These are phyloP conservation scores for Lutjanus argentimaculatus DNA, from an alignment of 2,797 vertebrate genomes.

Conservation along the genomic window DNA sequence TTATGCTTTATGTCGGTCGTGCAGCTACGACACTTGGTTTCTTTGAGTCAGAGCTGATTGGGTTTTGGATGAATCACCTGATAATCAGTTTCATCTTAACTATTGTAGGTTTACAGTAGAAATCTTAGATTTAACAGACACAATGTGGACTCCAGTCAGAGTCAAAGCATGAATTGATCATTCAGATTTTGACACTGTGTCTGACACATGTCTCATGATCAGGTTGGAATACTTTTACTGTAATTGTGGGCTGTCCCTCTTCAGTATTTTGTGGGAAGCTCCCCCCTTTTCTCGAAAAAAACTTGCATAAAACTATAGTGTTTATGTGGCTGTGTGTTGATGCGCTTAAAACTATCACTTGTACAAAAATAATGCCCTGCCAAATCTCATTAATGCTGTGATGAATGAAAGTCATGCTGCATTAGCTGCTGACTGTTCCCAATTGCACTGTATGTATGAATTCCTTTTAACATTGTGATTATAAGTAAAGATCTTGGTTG, in stretches of 20 bases:
- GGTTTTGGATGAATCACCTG: neutral
- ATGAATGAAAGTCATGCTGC: neutral
- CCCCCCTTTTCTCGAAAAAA: neutral
- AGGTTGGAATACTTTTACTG: neutral
- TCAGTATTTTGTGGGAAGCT: neutral
- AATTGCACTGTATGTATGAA: neutral
- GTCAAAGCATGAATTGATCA: conserved; percentile 1
- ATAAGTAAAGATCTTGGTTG: neutral
- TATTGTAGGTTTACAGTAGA: neutral
- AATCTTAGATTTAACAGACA: neutral
- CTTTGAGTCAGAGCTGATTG: conserved; percentile 1
- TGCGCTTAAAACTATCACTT: neutral
- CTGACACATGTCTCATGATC: neutral
- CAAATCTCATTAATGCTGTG: neutral
- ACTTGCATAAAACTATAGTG: neutral
- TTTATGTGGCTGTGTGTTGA: neutral
- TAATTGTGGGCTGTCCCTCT: no score
- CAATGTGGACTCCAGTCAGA: neutral
- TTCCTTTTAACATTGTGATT: neutral
- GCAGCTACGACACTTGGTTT: neutral
- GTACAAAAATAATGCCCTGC: neutral
- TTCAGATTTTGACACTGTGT: neutral
- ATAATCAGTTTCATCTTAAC: neutral
- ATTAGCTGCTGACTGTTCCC: neutral
- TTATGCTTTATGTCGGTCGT: conserved; percentile 20